These are phyloP conservation scores for Tricholauxania praeusta DNA, from an alignment of 2,888 invertebrate genomes.

Conservation along the genomic window DNA sequence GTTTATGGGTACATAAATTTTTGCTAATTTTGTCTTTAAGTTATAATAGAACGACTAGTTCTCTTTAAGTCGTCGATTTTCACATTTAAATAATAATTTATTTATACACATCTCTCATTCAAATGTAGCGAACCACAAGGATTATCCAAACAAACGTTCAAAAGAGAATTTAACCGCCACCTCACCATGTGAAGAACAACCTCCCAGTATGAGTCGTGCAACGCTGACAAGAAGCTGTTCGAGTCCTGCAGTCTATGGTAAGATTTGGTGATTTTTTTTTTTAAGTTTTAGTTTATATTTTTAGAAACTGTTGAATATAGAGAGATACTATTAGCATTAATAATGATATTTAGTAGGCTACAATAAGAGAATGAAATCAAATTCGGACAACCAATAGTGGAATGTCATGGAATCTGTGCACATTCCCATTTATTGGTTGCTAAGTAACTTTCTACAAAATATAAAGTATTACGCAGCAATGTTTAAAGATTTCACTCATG, in stretches of 20 bases:
- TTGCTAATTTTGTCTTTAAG: constrained; percentile 16
- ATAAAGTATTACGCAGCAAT: too few relatives aligned
- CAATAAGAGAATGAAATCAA: too few relatives aligned
- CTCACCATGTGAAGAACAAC: constrained; percentile 73
- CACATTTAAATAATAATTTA: neutral
- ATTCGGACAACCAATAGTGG: too few relatives aligned
- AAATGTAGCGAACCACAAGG: constrained; percentile 76
- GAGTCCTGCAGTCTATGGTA: constrained; percentile 70
- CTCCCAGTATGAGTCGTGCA: constrained; percentile 69
- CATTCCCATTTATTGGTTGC: too few relatives aligned
- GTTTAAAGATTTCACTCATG: too few relatives aligned
- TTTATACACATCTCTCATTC: constrained; percentile 34
- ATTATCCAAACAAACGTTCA: constrained; percentile 76
- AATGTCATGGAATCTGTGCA: too few relatives aligned
- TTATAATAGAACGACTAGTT: neutral
- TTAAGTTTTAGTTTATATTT: neutral
- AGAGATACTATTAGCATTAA: too few relatives aligned
- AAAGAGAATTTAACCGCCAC: constrained; percentile 71
- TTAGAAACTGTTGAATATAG: too few relatives aligned
- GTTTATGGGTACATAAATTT: constrained; percentile 11
- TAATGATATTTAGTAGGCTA: too few relatives aligned
- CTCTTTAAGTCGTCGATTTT: neutral
- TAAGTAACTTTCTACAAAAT: too few relatives aligned
- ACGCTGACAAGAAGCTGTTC: constrained; percentile 70
- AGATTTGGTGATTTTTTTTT: constrained; percentile 48